A percentile compares a stretch with the other conserved stretches of the same genome.
Conservation (phyloP, 2,797 vertebrate species). For the Sebastes baramenuke region DNA sequence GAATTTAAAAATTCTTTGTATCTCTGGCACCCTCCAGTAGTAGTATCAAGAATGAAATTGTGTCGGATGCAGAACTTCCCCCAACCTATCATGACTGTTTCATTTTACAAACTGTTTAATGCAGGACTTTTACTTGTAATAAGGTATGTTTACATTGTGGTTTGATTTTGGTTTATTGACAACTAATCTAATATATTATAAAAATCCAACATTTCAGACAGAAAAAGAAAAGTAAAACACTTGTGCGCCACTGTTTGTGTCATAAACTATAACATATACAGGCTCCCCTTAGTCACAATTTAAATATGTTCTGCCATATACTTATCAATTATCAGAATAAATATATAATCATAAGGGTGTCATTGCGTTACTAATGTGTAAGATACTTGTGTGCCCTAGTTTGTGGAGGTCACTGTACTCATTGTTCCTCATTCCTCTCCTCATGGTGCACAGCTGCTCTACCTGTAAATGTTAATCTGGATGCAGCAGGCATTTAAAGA, state of each 20-base stretch:
- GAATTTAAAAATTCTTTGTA: neutral
- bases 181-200: neutral
- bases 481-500: conserved; percentile 42
- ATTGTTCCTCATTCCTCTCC: neutral
- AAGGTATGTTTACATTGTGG: neutral
- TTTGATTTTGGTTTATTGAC: neutral
- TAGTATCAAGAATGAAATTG: neutral
- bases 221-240: too few relatives aligned
- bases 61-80: neutral
- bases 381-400: neutral
- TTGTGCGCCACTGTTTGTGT: neutral
- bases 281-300: neutral
- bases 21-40: neutral
- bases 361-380: neutral
- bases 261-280: neutral
- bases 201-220: neutral
- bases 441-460: conserved; percentile 2
- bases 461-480: conserved; percentile 34
- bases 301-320: neutral
- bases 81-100: neutral
- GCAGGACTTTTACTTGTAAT: neutral
- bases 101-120: neutral
- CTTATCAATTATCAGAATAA: neutral
- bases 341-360: neutral
- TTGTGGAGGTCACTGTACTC: neutral